Evolutionary conservation across 2,113 vertebrate species (phyloP), one percentile per base, ranked within the genome.

Genomic region (Acanthochromis polyacanthus): DNA sequence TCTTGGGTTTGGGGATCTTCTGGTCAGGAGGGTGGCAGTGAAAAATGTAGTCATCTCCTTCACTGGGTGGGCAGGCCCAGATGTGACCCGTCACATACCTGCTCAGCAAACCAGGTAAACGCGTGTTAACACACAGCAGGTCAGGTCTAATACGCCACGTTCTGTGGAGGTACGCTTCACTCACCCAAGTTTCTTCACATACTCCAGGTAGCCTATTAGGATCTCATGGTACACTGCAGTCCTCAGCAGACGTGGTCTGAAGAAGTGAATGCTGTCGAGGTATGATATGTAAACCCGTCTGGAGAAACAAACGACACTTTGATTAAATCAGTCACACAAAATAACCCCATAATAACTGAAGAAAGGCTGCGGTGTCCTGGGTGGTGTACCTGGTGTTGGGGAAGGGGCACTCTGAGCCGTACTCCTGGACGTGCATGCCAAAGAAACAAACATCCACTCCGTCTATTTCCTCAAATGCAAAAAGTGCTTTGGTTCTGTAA

Each of bases 241-340:
- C 40, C 98, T 96, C 62, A 99, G 96, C 83, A 95, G 63, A 28
- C 98, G 96, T 17, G 98, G 98, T 80, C 94, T 96, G 94, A 99
- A 99, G 95, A 99, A 99, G 93, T 99, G 98, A 93, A 99, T 98
- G 79, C 97, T 99, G 88, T 99, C 98, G 62, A 99, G 96, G 89
- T 99, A 99, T 10, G 98, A 99, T 94, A 99, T 97, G 94, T 99
- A 99, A 78, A 99, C 98, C 90, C 98, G 97, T 87, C 98, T 99
- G 76, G 0, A 58, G 77, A 83, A 74, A 75, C 0, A 83, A 3
- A 1, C 19, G 66, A 19, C 45, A 65, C 48, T 17, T 19, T 10
- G 10, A 50, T 30, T 17, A 1, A 60, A 38, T 9, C 45, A 65
- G 22, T 1, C 17, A 12, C 1, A 46, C 14, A 78, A 50, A 40